Conservation (phyloP, 1,140 invertebrate species). For the Apis mellifera region Amel_HAv3.1 CM009935.2:9699501-9700000, state of each 20-base stretch:
- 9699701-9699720: not conserved
- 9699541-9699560: not conserved
- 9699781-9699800: no score
- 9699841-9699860: conserved; percentile 44
- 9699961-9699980: conserved; percentile 27
- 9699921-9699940: conserved; percentile 50
- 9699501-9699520: not conserved
- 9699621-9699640: not conserved
- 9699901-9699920: conserved; percentile 46
- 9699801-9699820: conserved; percentile 40
- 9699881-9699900: conserved; percentile 54
- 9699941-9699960: conserved; percentile 42
- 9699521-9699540: not conserved
- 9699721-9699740: not conserved
- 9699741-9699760: not conserved
- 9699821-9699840: conserved; percentile 32
- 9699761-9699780: not conserved
- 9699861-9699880: conserved; percentile 69
- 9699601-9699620: not conserved
- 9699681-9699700: not conserved
- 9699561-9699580: not conserved
- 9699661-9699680: not conserved
- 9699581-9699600: not conserved
- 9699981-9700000: not conserved
- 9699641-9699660: not conserved